A percentile compares a stretch with the other conserved stretches of the same genome.
Conservation (phyloP, 1,140 invertebrate genomes). For the Proctacanthus coquilletti region DNA sequence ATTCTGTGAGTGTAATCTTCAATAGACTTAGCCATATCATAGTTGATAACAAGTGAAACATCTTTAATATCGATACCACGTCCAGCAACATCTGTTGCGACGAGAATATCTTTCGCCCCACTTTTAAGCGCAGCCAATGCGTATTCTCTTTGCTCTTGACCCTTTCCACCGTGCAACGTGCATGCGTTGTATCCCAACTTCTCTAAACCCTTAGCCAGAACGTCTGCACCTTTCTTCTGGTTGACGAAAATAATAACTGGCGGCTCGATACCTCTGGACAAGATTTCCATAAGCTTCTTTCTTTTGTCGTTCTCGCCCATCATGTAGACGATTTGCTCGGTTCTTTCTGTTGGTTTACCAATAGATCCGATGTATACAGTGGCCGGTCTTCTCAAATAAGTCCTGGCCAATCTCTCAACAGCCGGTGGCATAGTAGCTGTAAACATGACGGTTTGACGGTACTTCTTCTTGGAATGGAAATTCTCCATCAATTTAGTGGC, state of each 20-base stretch:
- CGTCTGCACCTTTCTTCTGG: conserved; percentile 98
- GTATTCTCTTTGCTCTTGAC: conserved; percentile 98
- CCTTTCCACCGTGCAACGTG: conserved; percentile 98
- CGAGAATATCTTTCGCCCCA: conserved; percentile 92
- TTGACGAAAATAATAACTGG: conserved; percentile 99
- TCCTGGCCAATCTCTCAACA: conserved; percentile 88
- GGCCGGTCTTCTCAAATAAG: conserved; percentile 87
- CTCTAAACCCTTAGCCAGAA: conserved; percentile 90
- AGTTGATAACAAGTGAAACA: conserved; percentile 96
- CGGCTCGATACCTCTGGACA: conserved; percentile 76
- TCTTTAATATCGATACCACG: conserved; percentile 99
- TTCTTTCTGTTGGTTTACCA: conserved; percentile 94
- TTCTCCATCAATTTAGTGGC: conserved; percentile 80
- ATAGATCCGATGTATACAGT: conserved; percentile 98
- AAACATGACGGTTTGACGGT: conserved; percentile 99
- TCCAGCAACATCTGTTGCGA: conserved; percentile 99
- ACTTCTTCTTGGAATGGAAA: conserved; percentile 96
- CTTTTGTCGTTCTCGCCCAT: conserved; percentile 89
- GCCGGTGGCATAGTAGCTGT: conserved; percentile 99
- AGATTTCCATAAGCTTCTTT: conserved; percentile 73
- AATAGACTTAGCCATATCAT: conserved; percentile 98
- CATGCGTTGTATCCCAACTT: conserved; percentile 95
- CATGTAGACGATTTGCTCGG: conserved; percentile 95
- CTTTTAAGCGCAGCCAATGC: conserved; percentile 90
- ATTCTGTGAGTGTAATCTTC: conserved; percentile 99